A percentile compares a stretch with the other conserved stretches of the same genome.
Evolutionary conservation across 2,888 invertebrate species (phyloP).

Genomic region (Nephrotoma guestfalica): DNA sequence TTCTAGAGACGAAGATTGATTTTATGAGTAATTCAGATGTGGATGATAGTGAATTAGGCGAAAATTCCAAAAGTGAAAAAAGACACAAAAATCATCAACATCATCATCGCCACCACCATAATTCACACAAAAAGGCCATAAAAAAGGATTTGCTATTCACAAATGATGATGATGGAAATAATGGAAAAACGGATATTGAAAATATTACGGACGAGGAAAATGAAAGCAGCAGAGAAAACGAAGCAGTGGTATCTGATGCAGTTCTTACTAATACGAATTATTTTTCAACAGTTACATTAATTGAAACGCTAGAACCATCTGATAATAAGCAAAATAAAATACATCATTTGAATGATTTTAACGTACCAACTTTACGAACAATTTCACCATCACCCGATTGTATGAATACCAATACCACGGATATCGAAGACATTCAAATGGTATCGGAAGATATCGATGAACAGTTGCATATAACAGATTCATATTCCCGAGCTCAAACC

Average conservation of each 20-base stretch:
- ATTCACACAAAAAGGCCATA: background rate
- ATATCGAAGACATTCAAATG: conserved; percentile 33
- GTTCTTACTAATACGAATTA: conserved; percentile 13
- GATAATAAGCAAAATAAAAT: background rate
- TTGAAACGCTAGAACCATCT: conserved; percentile 10
- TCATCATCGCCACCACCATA: background rate
- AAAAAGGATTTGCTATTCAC: background rate
- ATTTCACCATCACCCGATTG: background rate
- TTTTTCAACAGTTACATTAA: conserved; percentile 15
- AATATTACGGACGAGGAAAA: conserved; percentile 31
- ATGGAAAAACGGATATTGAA: conserved; percentile 31
- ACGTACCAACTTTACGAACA: conserved; percentile 4
- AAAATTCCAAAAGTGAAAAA: conserved; percentile 19
- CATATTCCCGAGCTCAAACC: conserved; percentile 21
- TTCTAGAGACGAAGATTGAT: background rate
- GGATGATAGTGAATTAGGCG: conserved; percentile 31
- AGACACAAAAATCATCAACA: conserved; percentile 7
- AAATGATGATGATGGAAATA: conserved; percentile 9
- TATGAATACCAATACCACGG: conserved; percentile 21
- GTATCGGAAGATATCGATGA: conserved; percentile 35
- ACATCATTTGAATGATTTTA: background rate
- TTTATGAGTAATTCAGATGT: conserved; percentile 24
- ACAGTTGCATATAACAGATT: conserved; percentile 6
- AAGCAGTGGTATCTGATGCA: conserved; percentile 3
- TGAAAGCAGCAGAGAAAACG: background rate